phyloP scores from a whole-genome alignment of 2,888 invertebrate genomes.

The Crossocerus cetratus region DNA sequence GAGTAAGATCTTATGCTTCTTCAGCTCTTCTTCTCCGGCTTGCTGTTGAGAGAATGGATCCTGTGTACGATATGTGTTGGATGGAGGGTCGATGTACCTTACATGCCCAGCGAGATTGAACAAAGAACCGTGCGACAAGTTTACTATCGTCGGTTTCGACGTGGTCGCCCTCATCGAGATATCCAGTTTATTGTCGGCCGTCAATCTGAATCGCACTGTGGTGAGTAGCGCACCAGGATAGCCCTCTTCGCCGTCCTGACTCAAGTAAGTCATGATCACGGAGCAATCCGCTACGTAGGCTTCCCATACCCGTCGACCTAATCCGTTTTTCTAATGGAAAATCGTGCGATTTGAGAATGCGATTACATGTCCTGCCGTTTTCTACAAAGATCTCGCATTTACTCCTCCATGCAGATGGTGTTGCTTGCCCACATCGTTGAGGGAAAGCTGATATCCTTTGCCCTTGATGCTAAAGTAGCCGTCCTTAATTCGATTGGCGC shows the following conservation, averaged over 20 bases:
- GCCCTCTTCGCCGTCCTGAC: slow-evolving; percentile 80
- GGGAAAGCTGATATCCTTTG: slow-evolving; percentile 82
- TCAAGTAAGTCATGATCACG: slow-evolving; percentile 77
- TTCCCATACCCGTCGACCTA: slow-evolving; percentile 77
- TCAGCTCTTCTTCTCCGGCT: slow-evolving; percentile 81
- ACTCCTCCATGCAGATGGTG: slow-evolving; percentile 89
- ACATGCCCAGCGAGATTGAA: slow-evolving; percentile 83
- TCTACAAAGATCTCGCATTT: slow-evolving; percentile 57
- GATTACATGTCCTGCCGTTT: neutral
- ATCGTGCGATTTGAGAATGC: neutral
- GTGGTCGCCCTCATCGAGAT: slow-evolving; percentile 79
- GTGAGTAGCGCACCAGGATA: slow-evolving; percentile 80
- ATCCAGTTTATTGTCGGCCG: slow-evolving; percentile 77
- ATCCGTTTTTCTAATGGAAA: slow-evolving; percentile 59
- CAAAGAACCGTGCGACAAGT: slow-evolving; percentile 81
- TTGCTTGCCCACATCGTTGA: slow-evolving; percentile 82
- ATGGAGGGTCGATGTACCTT: slow-evolving; percentile 47
- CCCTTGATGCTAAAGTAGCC: slow-evolving; percentile 85
- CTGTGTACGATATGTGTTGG: too few species aligned
- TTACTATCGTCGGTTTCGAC: slow-evolving; percentile 80
- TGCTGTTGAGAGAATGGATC: slow-evolving; percentile 74
- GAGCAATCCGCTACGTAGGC: slow-evolving; percentile 74
- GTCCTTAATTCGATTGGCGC: slow-evolving; percentile 87
- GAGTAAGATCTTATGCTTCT: slow-evolving; percentile 84
- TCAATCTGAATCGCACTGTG: slow-evolving; percentile 78